A percentile compares a stretch with the other conserved stretches of the same genome.
These are phyloP conservation scores for Therioaphis trifolii DNA, from an alignment of 2,888 invertebrate genomes.

Conservation along the genomic window DNA sequence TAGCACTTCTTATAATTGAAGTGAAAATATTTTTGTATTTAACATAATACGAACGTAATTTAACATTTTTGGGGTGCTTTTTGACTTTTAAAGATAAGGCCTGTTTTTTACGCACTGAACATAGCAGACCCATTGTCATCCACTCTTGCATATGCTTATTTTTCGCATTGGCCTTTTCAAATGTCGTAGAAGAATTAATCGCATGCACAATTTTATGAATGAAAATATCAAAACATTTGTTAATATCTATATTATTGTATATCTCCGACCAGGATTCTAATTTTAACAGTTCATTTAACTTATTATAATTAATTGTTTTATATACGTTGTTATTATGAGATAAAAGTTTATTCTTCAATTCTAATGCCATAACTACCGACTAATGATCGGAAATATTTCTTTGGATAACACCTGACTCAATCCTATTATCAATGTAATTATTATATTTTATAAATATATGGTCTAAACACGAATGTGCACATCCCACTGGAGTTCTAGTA, in stretches of 20 bases:
- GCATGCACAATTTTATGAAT: not conserved
- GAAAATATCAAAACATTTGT: not conserved
- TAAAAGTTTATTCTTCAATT: not conserved
- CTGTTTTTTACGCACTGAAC: not conserved
- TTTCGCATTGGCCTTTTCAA: not conserved
- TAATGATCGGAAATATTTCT: not conserved
- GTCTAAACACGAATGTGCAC: not conserved
- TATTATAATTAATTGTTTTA: not conserved
- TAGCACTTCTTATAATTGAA: not conserved
- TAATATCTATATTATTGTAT: not conserved
- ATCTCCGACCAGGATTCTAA: not conserved
- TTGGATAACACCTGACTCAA: not conserved
- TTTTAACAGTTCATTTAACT: not conserved
- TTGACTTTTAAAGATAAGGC: not conserved
- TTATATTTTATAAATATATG: not conserved
- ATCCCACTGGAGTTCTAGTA: not conserved
- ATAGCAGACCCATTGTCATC: too few relatives aligned
- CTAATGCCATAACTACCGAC: not conserved
- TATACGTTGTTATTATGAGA: not conserved
- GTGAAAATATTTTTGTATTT: slow-evolving; percentile 8
- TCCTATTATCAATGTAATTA: not conserved
- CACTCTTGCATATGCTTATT: not conserved
- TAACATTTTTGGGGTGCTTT: not conserved
- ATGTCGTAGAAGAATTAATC: not conserved
- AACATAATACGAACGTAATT: not conserved